phyloP scores from a whole-genome alignment of 2,113 vertebrate species.

The Chaetura pelagica region DNA sequence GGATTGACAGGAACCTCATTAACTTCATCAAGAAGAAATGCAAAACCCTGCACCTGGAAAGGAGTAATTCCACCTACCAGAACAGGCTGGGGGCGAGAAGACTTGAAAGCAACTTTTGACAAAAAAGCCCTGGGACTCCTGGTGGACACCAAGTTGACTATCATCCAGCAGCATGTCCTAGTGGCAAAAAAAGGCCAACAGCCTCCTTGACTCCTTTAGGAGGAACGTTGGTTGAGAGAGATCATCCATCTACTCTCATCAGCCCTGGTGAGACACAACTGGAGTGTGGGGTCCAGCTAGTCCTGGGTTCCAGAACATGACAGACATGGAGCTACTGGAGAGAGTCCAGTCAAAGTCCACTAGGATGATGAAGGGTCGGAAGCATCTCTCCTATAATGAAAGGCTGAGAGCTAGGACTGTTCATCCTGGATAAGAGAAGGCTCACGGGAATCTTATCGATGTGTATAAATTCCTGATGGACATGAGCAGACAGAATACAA shows the following conservation, averaged over 20 bases:
- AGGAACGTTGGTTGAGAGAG: neutral
- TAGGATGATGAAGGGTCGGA: neutral
- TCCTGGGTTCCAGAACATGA: neutral
- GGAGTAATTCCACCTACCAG: neutral
- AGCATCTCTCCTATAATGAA: neutral
- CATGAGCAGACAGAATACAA: neutral
- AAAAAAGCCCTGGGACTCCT: neutral
- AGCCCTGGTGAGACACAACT: neutral
- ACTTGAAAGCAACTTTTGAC: neutral
- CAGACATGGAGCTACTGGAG: neutral
- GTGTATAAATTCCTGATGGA: neutral
- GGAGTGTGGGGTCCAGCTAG: neutral
- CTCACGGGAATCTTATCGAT: neutral
- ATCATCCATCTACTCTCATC: accelerated
- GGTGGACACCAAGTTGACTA: neutral
- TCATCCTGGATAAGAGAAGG: neutral
- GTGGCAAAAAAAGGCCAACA: neutral
- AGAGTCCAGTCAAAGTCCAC: neutral
- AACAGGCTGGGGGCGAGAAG: neutral
- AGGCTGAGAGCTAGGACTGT: neutral
- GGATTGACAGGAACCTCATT: neutral
- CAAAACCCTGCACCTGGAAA: neutral
- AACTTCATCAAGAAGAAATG: neutral
- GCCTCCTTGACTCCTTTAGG: neutral
- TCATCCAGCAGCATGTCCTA: accelerated